phyloP scores from a whole-genome alignment of 2,113 vertebrate genomes.

The Thryonomys swinderianus region DNA sequence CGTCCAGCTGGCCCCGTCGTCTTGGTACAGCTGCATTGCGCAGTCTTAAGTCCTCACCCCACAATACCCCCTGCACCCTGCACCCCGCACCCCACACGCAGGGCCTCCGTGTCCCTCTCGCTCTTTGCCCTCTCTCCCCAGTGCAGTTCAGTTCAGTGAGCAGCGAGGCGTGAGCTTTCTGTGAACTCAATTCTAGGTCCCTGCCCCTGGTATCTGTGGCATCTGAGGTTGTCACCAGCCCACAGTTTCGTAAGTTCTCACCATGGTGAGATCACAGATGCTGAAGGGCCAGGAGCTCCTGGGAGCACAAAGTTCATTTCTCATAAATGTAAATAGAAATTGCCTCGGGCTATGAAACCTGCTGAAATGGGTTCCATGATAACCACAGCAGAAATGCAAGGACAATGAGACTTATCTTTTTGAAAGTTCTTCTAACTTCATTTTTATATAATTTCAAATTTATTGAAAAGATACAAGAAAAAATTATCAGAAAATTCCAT shows the following conservation, averaged over 20 bases:
- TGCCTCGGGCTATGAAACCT: neutral
- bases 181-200: neutral
- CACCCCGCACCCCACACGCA: fast-evolving
- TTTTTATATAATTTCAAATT: conserved; percentile 30
- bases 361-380: neutral
- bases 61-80: no score
- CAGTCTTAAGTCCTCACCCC: no score
- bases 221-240: neutral
- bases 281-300: neutral
- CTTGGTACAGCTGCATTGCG: no score
- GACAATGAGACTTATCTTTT: neutral
- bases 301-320: neutral
- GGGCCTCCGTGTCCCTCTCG: neutral
- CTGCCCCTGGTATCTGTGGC: neutral
- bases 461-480: neutral
- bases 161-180: neutral
- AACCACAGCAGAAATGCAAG: neutral
- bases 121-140: neutral
- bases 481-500: neutral
- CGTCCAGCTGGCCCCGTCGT: neutral
- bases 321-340: neutral
- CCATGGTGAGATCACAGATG: neutral
- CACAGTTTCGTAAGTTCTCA: neutral
- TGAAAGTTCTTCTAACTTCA: neutral
- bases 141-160: neutral